Evolutionary conservation across 2,113 vertebrate genomes (phyloP), one percentile per base, ranked within the genome.

Genomic region (Stigmatopora nigra): DNA sequence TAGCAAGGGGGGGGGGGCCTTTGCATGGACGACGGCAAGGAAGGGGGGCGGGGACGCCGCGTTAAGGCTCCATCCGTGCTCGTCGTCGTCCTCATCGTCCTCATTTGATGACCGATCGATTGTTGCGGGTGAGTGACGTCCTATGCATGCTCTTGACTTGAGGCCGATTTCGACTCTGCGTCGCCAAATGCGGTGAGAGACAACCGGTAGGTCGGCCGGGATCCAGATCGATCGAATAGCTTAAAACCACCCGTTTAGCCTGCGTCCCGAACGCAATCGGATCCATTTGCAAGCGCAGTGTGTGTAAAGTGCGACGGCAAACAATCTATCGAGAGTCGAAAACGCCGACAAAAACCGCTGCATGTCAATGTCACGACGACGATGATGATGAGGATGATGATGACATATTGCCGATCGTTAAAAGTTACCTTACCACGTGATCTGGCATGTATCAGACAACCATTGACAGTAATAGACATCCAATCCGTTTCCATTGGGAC

Each of bases 161-260:
- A 63, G 61, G 49, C 59, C 59, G 19, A 22, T 61, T 61, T 41
- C 38, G 5, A n/a, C 36, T 59, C 11, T 17, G 56, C 56, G 36
- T 61, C 41, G 41, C 20, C 38, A 11, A 14, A 7, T 61, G 44
- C 41, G 59, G 44, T 64, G 74, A 81, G 63, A 68, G 74, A 70
- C 72, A 79, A 78, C 73, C 80, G 75, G 0, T 31, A 31, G 25
- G 25, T 31, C 58, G 61, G 71, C 64, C 57, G 55, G 55, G 76
- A 76, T 88, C 73, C 75, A 87, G 88, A 60, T 38, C 36, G 12
- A 61, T 45, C 38, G 0, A 9, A 61, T 22, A 11, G 20, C 10
- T n/a, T n/a, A n/a, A n/a, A n/a, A n/a, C n/a, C n/a, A 16, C 8
- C 1, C 17, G 5, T 22, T 22, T 25, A 13, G 4, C 9, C 51